These are phyloP conservation scores for Cephus pulcher DNA, from an alignment of 2,888 invertebrate genomes.

Conservation along the genomic window DNA sequence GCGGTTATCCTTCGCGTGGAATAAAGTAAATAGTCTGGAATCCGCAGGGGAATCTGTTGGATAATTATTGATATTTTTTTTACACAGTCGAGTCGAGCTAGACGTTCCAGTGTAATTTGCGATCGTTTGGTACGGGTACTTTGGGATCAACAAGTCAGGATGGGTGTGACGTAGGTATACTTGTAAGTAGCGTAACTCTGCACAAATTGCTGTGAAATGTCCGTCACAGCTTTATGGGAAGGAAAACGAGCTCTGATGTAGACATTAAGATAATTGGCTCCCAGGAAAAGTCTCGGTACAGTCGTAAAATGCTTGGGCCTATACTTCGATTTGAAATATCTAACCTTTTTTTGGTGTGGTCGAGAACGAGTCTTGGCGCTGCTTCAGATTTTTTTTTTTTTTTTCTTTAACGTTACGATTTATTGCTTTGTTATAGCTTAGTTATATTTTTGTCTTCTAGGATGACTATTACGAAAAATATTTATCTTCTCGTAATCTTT, in stretches of 20 bases:
- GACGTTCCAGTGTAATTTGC: background rate
- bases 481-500: background rate
- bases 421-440: background rate
- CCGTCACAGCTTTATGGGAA: background rate
- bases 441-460: background rate
- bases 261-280: slow-evolving; percentile 40
- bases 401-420: background rate
- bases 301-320: background rate
- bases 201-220: background rate
- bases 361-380: slow-evolving; percentile 11
- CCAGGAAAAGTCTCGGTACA: slow-evolving; percentile 22
- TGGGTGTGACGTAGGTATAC: background rate
- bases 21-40: background rate
- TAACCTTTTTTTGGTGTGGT: background rate
- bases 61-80: background rate
- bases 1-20: background rate
- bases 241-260: slow-evolving; percentile 23
- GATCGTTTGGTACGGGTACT: background rate
- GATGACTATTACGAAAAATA: background rate
- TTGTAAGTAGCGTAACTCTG: background rate
- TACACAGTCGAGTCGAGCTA: background rate
- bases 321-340: background rate
- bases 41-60: background rate
- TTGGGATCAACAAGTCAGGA: background rate
- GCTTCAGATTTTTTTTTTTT: background rate